Conservation (phyloP, 2,113 vertebrate species). For the Condylura cristata region DNA sequence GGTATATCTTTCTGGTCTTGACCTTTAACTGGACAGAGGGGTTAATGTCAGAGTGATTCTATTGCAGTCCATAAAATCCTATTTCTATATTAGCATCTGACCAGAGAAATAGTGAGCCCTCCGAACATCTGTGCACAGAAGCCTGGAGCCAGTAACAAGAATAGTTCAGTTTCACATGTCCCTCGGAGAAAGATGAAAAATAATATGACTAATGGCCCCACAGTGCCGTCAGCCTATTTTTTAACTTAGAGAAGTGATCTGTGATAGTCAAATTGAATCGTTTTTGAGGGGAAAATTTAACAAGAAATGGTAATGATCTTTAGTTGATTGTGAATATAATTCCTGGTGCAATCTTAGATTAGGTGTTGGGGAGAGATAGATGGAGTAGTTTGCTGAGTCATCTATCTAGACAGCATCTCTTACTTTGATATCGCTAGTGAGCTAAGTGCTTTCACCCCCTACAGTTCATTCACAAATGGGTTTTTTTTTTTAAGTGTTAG, state of each 20-base stretch:
- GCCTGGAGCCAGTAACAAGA: constrained; percentile 64
- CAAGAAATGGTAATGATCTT: not conserved
- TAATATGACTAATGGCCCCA: constrained; percentile 33
- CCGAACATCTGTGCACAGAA: constrained; percentile 41
- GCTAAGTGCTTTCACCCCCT: not conserved
- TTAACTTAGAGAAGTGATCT: not conserved
- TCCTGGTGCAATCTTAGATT: not conserved
- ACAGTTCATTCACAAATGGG: not conserved
- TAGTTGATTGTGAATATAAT: not conserved
- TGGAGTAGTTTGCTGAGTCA: not conserved
- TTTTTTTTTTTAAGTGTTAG: not conserved
- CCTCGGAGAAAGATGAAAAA: constrained; percentile 75
- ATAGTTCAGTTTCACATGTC: constrained; percentile 56
- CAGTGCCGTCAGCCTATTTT: not conserved
- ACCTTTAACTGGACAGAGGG: constrained; percentile 59
- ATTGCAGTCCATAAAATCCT: constrained; percentile 79
- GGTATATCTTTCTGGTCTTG: constrained; percentile 17
- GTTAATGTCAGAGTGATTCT: constrained; percentile 81
- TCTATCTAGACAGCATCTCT: not conserved
- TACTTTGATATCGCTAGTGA: not conserved
- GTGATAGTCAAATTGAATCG: not conserved
- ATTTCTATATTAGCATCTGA: constrained; percentile 77
- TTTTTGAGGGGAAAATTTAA: not conserved
- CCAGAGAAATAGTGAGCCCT: constrained; percentile 58
- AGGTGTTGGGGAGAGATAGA: not conserved